Percentiles rank a stretch among this genome's conserved stretches.
Evolutionary conservation across 1,140 invertebrate genomes (phyloP).

Genomic region (Scaptomyza hsui): DNA sequence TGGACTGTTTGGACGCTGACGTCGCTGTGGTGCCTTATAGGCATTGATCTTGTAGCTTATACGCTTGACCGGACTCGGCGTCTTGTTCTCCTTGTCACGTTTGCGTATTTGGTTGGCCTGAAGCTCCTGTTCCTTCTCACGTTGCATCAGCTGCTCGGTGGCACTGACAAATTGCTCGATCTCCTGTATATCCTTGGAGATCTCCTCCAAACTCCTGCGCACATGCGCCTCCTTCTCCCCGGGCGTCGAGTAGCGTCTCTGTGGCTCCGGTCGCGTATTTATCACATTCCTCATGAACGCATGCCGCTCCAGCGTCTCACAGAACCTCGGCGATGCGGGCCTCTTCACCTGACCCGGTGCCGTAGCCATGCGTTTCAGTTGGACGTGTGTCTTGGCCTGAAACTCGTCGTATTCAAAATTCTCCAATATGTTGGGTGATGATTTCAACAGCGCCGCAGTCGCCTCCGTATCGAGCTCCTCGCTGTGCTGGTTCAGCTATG

Average conservation of each 20-base stretch:
- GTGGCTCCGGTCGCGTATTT: constrained; percentile 62
- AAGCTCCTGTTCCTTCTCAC: constrained; percentile 59
- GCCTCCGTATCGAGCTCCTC: constrained; percentile 65
- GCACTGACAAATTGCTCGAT: constrained; percentile 82
- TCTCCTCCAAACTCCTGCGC: constrained; percentile 80
- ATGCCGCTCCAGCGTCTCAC: constrained; percentile 76
- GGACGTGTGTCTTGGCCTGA: constrained; percentile 18
- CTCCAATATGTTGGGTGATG: constrained; percentile 79
- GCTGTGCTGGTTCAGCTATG: constrained; percentile 56
- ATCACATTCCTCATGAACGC: constrained; percentile 80
- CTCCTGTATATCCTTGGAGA: constrained; percentile 78
- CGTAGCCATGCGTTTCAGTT: constrained; percentile 66
- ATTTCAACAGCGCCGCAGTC: constrained; percentile 64
- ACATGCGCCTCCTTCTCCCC: constrained; percentile 76
- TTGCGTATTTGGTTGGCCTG: constrained; percentile 21
- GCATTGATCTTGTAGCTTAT: constrained; percentile 80
- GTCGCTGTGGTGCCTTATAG: constrained; percentile 60
- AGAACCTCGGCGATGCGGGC: constrained; percentile 63
- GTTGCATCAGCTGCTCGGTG: constrained; percentile 73
- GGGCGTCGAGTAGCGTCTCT: constrained; percentile 72
- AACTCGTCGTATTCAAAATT: constrained; percentile 78
- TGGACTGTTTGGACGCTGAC: constrained; percentile 69
- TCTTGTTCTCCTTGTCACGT: constrained; percentile 79
- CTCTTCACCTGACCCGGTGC: constrained; percentile 14
- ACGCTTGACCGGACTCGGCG: constrained; percentile 64